Evolutionary conservation across 2,797 vertebrate species (phyloP), one percentile per base, ranked within the genome.

Genomic region (Sebastes hubbsi): DNA sequence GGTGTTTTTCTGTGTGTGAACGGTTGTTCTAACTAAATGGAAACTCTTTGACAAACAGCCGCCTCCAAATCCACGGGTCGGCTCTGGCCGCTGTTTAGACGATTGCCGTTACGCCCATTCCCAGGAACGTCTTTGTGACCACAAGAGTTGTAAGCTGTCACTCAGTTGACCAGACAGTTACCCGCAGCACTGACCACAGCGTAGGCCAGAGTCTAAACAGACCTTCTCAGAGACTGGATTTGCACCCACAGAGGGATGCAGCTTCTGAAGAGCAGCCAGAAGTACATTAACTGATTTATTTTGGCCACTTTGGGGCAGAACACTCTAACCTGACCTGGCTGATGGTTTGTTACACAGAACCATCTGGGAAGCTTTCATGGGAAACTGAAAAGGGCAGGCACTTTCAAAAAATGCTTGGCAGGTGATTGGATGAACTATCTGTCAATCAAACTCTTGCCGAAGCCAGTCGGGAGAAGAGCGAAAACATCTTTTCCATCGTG

Each of bases 101-200:
- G 76, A 70, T 59, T 75, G 87, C 72, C 20, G 38, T 83, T 18
- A 56, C 79, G 54, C 29, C 69, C 77, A 5, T 77, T 86, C 71
- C 74, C 77, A 72, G 76, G 72, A 87, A 84, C 22, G 55, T 69
- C 72, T 82, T 61, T 80, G 49, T 30, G 65, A 82, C 85, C 80
- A 22, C 87, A 66, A 55, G 82, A 84, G 81, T 78, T 89, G 87
- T 88, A 82, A 77, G 72, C 70, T 84, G 88, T 83, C 72, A 72
- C 49, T 81, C 62, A 66, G 84, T 78, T 72, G 85, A 87, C 72
- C 68, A 70, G 78, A 67, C 64, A 63, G 30, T 74, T 68, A 77
- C 68, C 80, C 83, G 38, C 80, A 56, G 58, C 30, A 29, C 36
- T 18, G 58, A 83, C 78, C 82, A 36, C 74, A 75, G 42, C 6